Percentiles rank a stretch among this genome's conserved stretches.
phyloP scores from a whole-genome alignment of 2,797 vertebrate genomes.

The Pampus argenteus region DNA sequence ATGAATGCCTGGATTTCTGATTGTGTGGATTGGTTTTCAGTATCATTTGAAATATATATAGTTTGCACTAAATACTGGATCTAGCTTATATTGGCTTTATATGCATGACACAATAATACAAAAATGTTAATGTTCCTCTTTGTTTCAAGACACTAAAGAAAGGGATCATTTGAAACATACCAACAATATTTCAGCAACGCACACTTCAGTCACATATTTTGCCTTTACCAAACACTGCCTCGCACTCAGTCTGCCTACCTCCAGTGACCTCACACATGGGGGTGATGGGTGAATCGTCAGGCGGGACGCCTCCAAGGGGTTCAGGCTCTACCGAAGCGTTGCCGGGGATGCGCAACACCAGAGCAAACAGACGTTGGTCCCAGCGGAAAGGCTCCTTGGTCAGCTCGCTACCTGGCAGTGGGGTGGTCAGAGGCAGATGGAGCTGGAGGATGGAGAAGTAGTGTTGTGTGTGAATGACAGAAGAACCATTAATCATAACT shows the following conservation, averaged over 20 bases:
- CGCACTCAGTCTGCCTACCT: conserved; percentile 80
- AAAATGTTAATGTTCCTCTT: neutral
- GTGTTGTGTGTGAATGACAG: neutral
- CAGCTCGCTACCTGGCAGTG: conserved; percentile 96
- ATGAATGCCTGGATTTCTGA: neutral
- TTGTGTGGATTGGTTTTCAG: neutral
- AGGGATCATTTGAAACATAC: too few relatives aligned
- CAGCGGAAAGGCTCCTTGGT: conserved; percentile 98
- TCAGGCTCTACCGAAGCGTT: conserved; percentile 90
- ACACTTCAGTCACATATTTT: neutral
- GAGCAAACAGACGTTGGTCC: conserved; percentile 96
- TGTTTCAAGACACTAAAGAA: neutral
- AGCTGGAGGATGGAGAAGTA: conserved; percentile 82
- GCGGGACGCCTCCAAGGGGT: conserved; percentile 89
- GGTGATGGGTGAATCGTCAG: conserved; percentile 95
- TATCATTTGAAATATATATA: neutral
- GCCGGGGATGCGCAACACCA: conserved; percentile 93
- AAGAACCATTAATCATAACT: neutral
- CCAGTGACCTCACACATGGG: conserved; percentile 99
- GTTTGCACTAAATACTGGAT: neutral
- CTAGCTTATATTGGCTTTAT: neutral
- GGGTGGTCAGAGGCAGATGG: conserved; percentile 95
- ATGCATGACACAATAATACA: too few relatives aligned
- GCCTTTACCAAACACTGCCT: neutral
- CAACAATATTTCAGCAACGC: neutral